These are phyloP conservation scores for Trididemnum nubilum DNA, from an alignment of 23 tunicate genomes.

Conservation along the genomic window DNA sequence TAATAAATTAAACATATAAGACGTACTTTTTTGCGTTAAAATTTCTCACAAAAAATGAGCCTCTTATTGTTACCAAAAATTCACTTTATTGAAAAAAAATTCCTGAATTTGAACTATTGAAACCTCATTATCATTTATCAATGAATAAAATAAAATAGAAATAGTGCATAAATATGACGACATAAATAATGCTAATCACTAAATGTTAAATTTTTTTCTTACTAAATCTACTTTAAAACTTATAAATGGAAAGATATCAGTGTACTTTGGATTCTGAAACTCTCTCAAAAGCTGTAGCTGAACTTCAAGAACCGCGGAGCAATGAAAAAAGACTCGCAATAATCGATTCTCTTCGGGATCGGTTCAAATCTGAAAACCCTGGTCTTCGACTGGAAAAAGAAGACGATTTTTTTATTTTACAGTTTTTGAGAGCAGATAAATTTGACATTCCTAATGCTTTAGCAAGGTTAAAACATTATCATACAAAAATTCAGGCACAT, in stretches of 20 bases:
- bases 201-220: no score
- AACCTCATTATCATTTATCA: no score
- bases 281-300: slow-evolving; percentile 37
- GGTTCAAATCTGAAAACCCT: slow-evolving; percentile 1
- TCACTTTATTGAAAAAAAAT: no score
- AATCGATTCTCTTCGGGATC: slow-evolving; percentile 23
- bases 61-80: no score
- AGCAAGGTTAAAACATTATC: slow-evolving; percentile 46
- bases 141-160: no score
- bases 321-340: slow-evolving; percentile 29
- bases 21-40: no score
- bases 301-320: slow-evolving; percentile 51
- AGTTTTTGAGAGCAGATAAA: slow-evolving; percentile 60
- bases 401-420: slow-evolving; percentile 45
- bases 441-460: slow-evolving; percentile 42
- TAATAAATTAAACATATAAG: no score
- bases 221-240: neutral
- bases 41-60: no score
- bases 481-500: slow-evolving; percentile 12
- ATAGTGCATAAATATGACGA: no score
- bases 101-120: no score
- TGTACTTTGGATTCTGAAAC: slow-evolving; percentile 31
- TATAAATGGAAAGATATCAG: slow-evolving; percentile 21
- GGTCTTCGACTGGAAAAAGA: neutral
- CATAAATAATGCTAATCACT: no score